phyloP scores from a whole-genome alignment of 2,113 vertebrate species.

The Alethe diademata region DNA sequence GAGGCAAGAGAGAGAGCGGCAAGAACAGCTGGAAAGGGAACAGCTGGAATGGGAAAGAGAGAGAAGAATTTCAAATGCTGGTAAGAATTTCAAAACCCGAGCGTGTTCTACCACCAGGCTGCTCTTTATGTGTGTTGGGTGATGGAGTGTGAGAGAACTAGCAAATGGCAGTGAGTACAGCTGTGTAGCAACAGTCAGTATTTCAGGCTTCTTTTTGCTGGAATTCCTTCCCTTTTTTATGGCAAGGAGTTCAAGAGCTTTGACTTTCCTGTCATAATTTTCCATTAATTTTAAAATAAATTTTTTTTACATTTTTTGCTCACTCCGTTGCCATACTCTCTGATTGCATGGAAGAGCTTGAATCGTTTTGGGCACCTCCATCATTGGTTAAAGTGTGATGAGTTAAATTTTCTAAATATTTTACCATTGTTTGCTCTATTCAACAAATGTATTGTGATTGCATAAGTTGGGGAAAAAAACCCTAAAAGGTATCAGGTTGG shows the following conservation, averaged over 20 bases:
- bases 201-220: neutral
- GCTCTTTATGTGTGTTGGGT: neutral
- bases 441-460: neutral
- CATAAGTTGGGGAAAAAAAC: neutral
- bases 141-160: neutral
- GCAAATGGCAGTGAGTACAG: neutral
- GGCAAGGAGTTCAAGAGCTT: neutral
- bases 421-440: neutral
- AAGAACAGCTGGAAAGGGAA: slow-evolving; percentile 78
- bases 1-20: slow-evolving; percentile 74
- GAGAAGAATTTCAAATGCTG: slow-evolving; percentile 85
- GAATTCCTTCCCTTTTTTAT: neutral
- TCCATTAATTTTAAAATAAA: neutral
- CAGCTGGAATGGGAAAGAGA: slow-evolving; percentile 89
- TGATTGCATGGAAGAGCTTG: neutral
- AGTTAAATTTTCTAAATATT: neutral
- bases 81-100: slow-evolving; percentile 75
- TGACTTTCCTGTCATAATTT: neutral
- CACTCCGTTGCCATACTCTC: neutral
- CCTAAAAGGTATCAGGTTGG: neutral
- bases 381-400: neutral
- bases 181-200: neutral
- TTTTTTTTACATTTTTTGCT: neutral
- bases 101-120: neutral
- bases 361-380: neutral